Percentiles rank a stretch among this genome's conserved stretches.
These are phyloP conservation scores for Synodontis membranacea DNA, from an alignment of 2,113 vertebrate species.

Conservation along the genomic window DNA sequence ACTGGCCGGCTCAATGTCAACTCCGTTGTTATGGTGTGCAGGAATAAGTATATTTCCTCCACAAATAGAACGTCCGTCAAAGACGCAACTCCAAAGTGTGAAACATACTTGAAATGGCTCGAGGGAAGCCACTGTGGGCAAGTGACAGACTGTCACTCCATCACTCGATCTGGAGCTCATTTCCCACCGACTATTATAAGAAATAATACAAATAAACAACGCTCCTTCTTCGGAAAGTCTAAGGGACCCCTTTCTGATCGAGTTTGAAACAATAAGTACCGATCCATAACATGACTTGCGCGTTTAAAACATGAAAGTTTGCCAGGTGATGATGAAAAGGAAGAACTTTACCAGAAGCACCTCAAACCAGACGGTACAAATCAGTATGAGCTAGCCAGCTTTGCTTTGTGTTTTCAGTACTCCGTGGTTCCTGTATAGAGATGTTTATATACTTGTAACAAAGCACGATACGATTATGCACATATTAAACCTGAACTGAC, in stretches of 20 bases:
- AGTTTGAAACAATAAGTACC: not conserved
- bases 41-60: conserved; percentile 42
- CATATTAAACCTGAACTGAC: not conserved
- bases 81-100: conserved; percentile 9
- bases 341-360: not conserved
- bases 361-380: not conserved
- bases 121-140: not conserved
- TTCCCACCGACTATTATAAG: not conserved
- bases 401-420: not conserved
- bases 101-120: conserved; percentile 26
- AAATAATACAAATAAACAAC: conserved; percentile 8
- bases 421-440: not conserved
- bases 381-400: not conserved
- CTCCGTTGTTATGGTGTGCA: conserved; percentile 64
- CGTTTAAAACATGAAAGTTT: not conserved
- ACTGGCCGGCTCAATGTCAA: conserved; percentile 46
- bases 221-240: not conserved
- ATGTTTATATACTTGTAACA: not conserved
- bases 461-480: not conserved
- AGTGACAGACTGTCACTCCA: conserved; percentile 11
- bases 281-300: not conserved
- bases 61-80: conserved; percentile 24
- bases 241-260: too few relatives aligned
- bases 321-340: not conserved
- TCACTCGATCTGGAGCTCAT: not conserved